phyloP scores from a whole-genome alignment of 2,113 vertebrate genomes.

The Naja naja region DNA sequence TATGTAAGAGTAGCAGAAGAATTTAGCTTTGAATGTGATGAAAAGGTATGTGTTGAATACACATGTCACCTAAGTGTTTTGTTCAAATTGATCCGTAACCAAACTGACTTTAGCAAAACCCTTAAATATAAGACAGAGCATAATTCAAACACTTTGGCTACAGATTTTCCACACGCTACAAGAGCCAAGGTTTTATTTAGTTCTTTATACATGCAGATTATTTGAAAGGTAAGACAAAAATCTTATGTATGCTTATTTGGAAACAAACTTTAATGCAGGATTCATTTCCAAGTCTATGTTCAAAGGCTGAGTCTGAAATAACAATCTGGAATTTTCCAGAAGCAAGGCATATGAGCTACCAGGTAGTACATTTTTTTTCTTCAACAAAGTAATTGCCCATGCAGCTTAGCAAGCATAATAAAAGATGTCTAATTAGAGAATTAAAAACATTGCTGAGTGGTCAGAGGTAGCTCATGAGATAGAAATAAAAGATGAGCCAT shows the following conservation, averaged over 20 bases:
- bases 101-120: not conserved
- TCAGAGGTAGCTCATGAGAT: not conserved
- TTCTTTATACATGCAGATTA: not conserved
- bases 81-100: not conserved
- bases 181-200: not conserved
- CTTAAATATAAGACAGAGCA: not conserved
- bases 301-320: not conserved
- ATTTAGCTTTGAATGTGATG: not conserved
- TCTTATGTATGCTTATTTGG: not conserved
- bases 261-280: not conserved
- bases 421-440: not conserved
- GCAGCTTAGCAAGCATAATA: not conserved
- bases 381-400: not conserved
- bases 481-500: not conserved
- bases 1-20: not conserved
- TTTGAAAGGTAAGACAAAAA: not conserved
- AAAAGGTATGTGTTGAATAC: not conserved
- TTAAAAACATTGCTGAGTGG: not conserved
- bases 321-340: not conserved
- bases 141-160: not conserved
- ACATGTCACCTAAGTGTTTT: not conserved
- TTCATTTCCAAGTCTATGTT: not conserved
- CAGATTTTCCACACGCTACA: not conserved
- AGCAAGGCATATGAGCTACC: not conserved
- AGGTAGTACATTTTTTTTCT: not conserved